These are phyloP conservation scores for Vidua chalybeata DNA, from an alignment of 2,113 vertebrate species.

Conservation along the genomic window DNA sequence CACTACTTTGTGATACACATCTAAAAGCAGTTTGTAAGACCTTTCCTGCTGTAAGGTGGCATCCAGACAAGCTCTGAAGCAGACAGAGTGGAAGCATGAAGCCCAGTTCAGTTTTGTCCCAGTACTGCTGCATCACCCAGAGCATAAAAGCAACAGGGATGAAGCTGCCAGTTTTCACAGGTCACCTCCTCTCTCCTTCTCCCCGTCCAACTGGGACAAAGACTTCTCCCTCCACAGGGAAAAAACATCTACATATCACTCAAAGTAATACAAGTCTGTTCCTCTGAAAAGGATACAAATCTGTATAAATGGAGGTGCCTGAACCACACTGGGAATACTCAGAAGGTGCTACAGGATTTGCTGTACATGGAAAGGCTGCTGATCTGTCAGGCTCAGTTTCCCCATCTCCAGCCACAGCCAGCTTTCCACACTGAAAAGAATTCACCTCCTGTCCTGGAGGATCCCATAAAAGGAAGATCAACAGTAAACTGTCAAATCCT, in stretches of 20 bases:
- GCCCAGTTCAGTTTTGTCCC: background rate
- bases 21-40: slow-evolving; percentile 31
- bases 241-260: background rate
- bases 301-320: background rate
- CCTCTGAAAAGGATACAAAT: background rate
- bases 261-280: background rate
- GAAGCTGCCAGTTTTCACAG: background rate
- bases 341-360: background rate
- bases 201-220: background rate
- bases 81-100: background rate
- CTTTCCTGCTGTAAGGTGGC: background rate
- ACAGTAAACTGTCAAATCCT: background rate
- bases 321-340: background rate
- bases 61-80: background rate
- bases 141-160: background rate
- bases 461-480: background rate
- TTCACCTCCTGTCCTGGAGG: background rate
- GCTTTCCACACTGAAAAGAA: background rate
- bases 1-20: slow-evolving; percentile 10
- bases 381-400: background rate
- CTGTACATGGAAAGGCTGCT: background rate
- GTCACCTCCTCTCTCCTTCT: background rate
- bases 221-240: background rate
- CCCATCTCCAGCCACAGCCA: background rate
- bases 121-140: background rate